Conservation (phyloP, 35 echinoderm and acorn worm genomes). For the Holothuria glaberrima region DNA sequence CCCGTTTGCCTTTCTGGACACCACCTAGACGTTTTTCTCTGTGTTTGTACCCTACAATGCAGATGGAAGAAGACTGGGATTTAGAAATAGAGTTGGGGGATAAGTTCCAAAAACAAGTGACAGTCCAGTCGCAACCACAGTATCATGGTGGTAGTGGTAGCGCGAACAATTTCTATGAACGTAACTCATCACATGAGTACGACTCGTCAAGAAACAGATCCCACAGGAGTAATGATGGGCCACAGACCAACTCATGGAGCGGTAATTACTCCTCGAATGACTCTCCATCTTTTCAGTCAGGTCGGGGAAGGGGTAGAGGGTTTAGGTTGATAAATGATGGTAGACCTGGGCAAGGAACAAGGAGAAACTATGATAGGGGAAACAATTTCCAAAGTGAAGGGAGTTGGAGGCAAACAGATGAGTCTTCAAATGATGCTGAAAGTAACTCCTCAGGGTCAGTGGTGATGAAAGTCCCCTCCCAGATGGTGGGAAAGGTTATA, state of each 20-base stretch:
- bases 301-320: slow-evolving; percentile 21
- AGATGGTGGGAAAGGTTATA: slow-evolving; percentile 35
- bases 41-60: no score
- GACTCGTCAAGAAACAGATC: neutral
- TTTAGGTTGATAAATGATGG: neutral
- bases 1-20: no score
- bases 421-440: no score
- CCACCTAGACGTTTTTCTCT: no score
- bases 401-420: neutral
- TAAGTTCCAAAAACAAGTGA: slow-evolving; percentile 10
- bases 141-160: neutral
- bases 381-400: neutral
- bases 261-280: neutral
- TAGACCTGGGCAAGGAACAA: neutral
- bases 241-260: neutral
- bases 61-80: slow-evolving; percentile 42
- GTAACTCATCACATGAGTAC: neutral
- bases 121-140: neutral
- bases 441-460: neutral
- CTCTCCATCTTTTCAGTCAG: neutral
- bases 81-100: slow-evolving; percentile 21
- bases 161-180: neutral
- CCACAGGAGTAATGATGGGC: neutral
- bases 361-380: neutral
- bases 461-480: neutral